These are phyloP conservation scores for Danaus chrysippus DNA, from an alignment of 2,888 invertebrate species.

Conservation along the genomic window DNA sequence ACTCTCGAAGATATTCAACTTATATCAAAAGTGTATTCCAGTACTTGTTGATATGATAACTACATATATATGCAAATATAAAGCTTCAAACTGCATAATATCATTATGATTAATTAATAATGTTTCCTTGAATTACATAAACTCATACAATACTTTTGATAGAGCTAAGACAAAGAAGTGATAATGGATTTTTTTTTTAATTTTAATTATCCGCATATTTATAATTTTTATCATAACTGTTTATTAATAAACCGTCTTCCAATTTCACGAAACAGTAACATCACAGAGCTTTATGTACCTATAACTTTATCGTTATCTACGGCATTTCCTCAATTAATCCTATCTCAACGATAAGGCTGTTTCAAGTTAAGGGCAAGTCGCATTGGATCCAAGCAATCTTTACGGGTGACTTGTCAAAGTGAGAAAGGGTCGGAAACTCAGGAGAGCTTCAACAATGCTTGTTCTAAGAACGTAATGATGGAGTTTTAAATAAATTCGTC, in stretches of 20 bases:
- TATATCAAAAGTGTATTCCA: too few relatives aligned
- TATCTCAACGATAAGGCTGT: slow-evolving; percentile 72
- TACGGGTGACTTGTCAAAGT: slow-evolving; percentile 78
- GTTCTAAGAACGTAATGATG: slow-evolving; percentile 76
- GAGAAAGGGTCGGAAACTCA: slow-evolving; percentile 74
- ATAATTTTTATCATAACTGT: slow-evolving; percentile 9
- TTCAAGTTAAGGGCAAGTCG: slow-evolving; percentile 73
- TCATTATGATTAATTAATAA: too few relatives aligned
- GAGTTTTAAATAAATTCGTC: slow-evolving; percentile 68
- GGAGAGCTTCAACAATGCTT: slow-evolving; percentile 79
- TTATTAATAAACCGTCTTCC: slow-evolving; percentile 29
- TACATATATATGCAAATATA: too few relatives aligned
- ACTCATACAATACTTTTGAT: too few relatives aligned
- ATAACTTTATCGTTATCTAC: slow-evolving; percentile 70
- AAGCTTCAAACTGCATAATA: too few relatives aligned
- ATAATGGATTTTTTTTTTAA: too few relatives aligned
- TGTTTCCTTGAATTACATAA: too few relatives aligned
- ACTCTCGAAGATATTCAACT: too few relatives aligned
- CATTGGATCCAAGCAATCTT: slow-evolving; percentile 78
- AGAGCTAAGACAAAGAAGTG: too few relatives aligned
- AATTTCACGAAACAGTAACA: slow-evolving; percentile 34
- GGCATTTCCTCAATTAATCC: slow-evolving; percentile 77
- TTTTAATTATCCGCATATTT: background rate
- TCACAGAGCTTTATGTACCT: slow-evolving; percentile 54
- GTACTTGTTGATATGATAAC: too few relatives aligned